These are phyloP conservation scores for Heliconius hermathena DNA, from an alignment of 1,140 invertebrate genomes.

Conservation along the genomic window DNA sequence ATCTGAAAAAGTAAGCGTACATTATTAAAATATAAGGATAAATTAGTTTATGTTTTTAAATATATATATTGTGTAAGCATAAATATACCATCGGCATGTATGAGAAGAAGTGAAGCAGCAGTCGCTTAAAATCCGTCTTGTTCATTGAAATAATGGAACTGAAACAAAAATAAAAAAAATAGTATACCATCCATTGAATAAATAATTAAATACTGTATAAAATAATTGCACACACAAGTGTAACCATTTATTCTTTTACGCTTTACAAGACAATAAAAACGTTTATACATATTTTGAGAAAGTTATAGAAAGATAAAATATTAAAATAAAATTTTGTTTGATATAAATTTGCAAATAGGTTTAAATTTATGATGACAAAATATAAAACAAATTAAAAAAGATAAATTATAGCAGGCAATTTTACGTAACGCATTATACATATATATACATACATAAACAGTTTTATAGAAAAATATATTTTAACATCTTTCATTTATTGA, in stretches of 20 bases:
- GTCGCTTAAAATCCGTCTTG: constrained; percentile 87
- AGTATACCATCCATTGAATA: too few species aligned
- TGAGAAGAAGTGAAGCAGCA: constrained; percentile 89
- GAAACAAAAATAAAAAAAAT: constrained; percentile 62
- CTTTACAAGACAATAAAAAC: background rate
- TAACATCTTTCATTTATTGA: background rate
- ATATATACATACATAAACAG: too few species aligned
- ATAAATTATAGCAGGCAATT: too few species aligned
- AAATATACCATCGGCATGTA: constrained; percentile 90
- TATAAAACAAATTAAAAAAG: too few species aligned
- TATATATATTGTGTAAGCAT: background rate
- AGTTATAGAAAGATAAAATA: too few species aligned
- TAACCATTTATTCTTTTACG: background rate
- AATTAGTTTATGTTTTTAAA: background rate
- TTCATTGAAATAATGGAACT: constrained; percentile 97
- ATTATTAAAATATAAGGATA: background rate
- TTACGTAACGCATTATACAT: too few species aligned
- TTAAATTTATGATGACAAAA: too few species aligned
- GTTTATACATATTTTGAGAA: too few species aligned
- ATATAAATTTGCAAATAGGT: too few species aligned
- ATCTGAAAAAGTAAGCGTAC: constrained; percentile 82
- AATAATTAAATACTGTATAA: background rate
- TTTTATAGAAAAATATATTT: background rate
- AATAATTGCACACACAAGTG: background rate
- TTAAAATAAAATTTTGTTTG: too few species aligned